Conservation (phyloP, 1,140 invertebrate genomes). For the Leptopilina clavipes region DNA sequence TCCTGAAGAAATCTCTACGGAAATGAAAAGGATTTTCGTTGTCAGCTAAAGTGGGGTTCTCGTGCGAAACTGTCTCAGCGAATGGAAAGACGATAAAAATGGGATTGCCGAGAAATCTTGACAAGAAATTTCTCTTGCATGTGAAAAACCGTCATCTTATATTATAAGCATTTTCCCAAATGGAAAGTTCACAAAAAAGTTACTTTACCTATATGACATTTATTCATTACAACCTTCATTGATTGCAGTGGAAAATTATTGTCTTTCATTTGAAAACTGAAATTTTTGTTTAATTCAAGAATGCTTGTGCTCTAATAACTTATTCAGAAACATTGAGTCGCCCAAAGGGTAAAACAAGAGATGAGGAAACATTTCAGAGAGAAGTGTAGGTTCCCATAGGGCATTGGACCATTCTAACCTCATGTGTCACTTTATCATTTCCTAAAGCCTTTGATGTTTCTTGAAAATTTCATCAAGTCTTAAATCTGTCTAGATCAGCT, state of each 20-base stretch:
- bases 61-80: conserved; percentile 10
- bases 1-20: not conserved
- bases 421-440: not conserved
- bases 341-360: conserved; percentile 36
- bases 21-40: conserved; percentile 22
- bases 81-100: conserved; percentile 45
- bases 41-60: conserved; percentile 19
- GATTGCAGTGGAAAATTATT: not conserved
- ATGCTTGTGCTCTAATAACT: conserved; percentile 36
- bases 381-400: not conserved
- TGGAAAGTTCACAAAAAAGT: not conserved
- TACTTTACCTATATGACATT: not conserved
- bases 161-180: conserved; percentile 8
- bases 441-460: conserved; percentile 16
- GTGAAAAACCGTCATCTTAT: not conserved
- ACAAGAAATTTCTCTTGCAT: not conserved
- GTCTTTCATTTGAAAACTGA: no score
- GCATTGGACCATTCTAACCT: not conserved
- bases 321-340: conserved; percentile 40
- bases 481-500: not conserved
- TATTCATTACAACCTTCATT: not conserved
- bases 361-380: not conserved
- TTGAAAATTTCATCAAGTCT: not conserved
- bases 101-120: conserved; percentile 33
- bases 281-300: conserved; percentile 43